Evolutionary conservation across 2,888 invertebrate genomes (phyloP).

Genomic region (Drosophila affinis): DNA sequence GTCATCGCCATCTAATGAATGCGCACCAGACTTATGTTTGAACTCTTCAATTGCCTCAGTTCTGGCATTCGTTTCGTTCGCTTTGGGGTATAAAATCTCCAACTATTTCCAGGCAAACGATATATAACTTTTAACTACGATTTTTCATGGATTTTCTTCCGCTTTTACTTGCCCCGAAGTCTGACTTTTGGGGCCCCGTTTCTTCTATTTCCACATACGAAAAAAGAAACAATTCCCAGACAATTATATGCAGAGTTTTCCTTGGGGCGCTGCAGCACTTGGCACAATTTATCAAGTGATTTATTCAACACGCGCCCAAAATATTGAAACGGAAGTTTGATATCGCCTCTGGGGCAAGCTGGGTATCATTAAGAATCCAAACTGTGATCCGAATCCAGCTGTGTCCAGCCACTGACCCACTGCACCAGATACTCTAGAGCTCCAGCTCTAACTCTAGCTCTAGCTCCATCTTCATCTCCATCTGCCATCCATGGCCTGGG

Average conservation of each 20-base stretch:
- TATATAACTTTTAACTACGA: neutral
- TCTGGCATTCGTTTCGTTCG: no score
- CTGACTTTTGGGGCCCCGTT: neutral
- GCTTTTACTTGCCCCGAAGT: neutral
- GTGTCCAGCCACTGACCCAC: slow-evolving; percentile 73
- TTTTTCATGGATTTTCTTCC: neutral
- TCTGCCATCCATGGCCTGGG: slow-evolving; percentile 29
- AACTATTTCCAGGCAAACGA: neutral
- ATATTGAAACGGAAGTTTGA: slow-evolving; percentile 19
- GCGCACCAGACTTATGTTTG: slow-evolving; percentile 10
- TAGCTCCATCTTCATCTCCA: slow-evolving; percentile 15
- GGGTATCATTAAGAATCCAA: slow-evolving; percentile 65
- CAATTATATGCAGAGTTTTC: slow-evolving; percentile 30
- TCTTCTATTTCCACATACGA: neutral
- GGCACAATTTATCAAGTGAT: slow-evolving; percentile 74
- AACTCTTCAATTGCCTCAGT: neutral
- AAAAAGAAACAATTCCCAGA: slow-evolving; percentile 4
- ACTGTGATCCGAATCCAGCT: slow-evolving; percentile 58
- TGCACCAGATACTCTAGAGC: slow-evolving; percentile 65
- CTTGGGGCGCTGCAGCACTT: slow-evolving; percentile 47
- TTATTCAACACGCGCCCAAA: slow-evolving; percentile 70
- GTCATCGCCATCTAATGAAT: slow-evolving; percentile 19
- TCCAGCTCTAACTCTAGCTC: slow-evolving; percentile 21
- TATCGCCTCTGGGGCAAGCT: slow-evolving; percentile 28
- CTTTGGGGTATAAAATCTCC: no score